Percentiles rank a stretch among this genome's conserved stretches.
Conservation (phyloP, 1,140 invertebrate genomes). For the Vanessa tameamea region DNA sequence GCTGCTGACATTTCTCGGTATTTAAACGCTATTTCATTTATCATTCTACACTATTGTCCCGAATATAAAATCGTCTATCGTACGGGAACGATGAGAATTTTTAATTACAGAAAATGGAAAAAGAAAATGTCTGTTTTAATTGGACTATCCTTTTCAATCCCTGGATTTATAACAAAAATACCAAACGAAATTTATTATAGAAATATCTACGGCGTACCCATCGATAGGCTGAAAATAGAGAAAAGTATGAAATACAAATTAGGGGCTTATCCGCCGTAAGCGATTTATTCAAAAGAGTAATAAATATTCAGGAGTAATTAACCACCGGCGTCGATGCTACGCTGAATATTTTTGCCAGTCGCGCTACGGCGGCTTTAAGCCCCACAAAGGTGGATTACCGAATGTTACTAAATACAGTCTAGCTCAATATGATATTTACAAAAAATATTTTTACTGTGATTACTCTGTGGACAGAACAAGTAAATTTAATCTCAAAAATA, state of each 20-base stretch:
- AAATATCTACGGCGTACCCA: background rate
- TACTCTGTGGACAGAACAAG: too few relatives aligned
- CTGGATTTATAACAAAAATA: too few relatives aligned
- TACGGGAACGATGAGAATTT: too few relatives aligned
- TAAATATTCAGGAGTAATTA: slow-evolving; percentile 79
- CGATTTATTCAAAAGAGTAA: slow-evolving; percentile 77
- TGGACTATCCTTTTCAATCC: too few relatives aligned
- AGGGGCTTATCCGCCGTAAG: slow-evolving; percentile 62
- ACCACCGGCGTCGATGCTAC: slow-evolving; percentile 61
- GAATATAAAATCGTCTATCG: background rate
- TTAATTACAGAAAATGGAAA: too few relatives aligned
- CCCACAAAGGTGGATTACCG: slow-evolving; percentile 59
- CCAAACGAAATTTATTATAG: too few relatives aligned
- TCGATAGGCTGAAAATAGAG: slow-evolving; percentile 5
- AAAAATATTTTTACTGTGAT: too few relatives aligned
- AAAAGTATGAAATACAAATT: slow-evolving; percentile 51
- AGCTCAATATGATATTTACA: background rate
- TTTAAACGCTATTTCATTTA: slow-evolving; percentile 12
- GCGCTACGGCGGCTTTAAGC: slow-evolving; percentile 57
- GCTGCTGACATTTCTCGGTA: slow-evolving; percentile 9
- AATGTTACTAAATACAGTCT: background rate
- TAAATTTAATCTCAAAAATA: too few relatives aligned
- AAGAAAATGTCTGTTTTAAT: too few relatives aligned
- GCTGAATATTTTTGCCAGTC: slow-evolving; percentile 63
- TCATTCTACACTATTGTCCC: background rate